Percentiles rank a stretch among this genome's conserved stretches.
Conservation (phyloP, 2,888 invertebrate species). For the Hyposoter didymator region DNA sequence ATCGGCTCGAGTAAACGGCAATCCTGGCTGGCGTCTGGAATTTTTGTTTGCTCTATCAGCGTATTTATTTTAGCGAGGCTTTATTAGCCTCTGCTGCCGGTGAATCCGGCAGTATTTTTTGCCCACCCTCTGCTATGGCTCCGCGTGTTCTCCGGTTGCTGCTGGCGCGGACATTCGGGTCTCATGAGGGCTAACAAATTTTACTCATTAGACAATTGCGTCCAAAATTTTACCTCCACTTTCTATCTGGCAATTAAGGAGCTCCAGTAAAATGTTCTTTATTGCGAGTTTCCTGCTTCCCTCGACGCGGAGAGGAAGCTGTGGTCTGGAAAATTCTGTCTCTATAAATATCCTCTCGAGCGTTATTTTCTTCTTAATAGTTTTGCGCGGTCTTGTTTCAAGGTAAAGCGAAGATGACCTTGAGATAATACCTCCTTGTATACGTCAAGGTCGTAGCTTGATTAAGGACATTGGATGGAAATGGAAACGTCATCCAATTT, state of each 20-base stretch:
- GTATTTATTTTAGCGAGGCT: slow-evolving; percentile 58
- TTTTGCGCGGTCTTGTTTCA: neutral
- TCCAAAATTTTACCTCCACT: slow-evolving; percentile 1
- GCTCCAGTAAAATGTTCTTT: neutral
- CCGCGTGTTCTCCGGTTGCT: neutral
- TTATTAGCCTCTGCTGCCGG: slow-evolving; percentile 15
- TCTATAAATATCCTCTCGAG: neutral
- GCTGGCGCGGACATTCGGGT: neutral
- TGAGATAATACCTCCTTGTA: neutral
- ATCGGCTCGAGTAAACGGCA: slow-evolving; percentile 20
- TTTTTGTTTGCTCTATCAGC: slow-evolving; percentile 60
- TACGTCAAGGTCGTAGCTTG: neutral
- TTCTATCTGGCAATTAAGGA: neutral
- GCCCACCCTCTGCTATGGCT: neutral
- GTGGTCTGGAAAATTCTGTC: neutral
- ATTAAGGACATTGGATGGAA: neutral
- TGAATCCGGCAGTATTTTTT: slow-evolving; percentile 33
- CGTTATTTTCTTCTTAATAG: neutral
- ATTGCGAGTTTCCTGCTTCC: neutral
- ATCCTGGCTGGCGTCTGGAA: slow-evolving; percentile 33
- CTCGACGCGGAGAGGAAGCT: neutral
- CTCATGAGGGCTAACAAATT: slow-evolving; percentile 1
- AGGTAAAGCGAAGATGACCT: neutral
- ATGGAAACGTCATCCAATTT: neutral
- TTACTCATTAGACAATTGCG: slow-evolving; percentile 6